phyloP scores from a whole-genome alignment of 2,888 invertebrate species.

The Chrysodeixis includens region DNA sequence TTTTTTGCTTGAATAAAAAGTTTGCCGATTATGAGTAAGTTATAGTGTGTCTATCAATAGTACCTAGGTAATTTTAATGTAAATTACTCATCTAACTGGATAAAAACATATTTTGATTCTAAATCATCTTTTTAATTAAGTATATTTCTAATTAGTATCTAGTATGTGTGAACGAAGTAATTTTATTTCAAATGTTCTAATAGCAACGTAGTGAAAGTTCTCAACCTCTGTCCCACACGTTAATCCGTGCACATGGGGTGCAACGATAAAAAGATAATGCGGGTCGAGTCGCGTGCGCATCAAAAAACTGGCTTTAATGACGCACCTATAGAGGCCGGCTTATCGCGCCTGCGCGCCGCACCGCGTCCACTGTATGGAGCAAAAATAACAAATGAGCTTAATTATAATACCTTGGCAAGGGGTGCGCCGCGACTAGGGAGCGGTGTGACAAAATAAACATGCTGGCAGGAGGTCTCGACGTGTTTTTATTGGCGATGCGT shows the following conservation, averaged over 20 bases:
- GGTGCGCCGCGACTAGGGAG: conserved; percentile 64
- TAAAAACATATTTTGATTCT: too few species aligned
- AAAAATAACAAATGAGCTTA: conserved; percentile 86
- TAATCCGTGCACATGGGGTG: conserved; percentile 86
- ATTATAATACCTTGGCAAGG: conserved; percentile 85
- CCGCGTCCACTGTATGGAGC: conserved; percentile 56
- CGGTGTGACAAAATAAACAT: conserved; percentile 81
- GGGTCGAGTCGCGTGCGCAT: conserved; percentile 86
- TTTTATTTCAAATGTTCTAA: conserved; percentile 2
- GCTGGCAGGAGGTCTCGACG: conserved; percentile 78
- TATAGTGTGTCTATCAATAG: too few species aligned
- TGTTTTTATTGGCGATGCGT: conserved; percentile 82
- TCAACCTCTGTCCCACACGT: conserved; percentile 69
- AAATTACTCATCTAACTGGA: background rate
- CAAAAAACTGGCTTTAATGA: conserved; percentile 83
- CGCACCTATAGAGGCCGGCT: conserved; percentile 85
- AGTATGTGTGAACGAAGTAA: background rate
- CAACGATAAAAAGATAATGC: conserved; percentile 89
- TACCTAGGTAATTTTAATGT: too few species aligned
- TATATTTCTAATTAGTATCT: too few species aligned
- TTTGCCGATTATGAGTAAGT: too few species aligned
- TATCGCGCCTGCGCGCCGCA: conserved; percentile 86
- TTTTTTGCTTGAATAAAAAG: too few species aligned
- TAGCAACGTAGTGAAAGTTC: conserved; percentile 59
- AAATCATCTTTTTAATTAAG: too few species aligned